These are phyloP conservation scores for Danio jaintianensis DNA, from an alignment of 2,797 vertebrate species.

Conservation along the genomic window DNA sequence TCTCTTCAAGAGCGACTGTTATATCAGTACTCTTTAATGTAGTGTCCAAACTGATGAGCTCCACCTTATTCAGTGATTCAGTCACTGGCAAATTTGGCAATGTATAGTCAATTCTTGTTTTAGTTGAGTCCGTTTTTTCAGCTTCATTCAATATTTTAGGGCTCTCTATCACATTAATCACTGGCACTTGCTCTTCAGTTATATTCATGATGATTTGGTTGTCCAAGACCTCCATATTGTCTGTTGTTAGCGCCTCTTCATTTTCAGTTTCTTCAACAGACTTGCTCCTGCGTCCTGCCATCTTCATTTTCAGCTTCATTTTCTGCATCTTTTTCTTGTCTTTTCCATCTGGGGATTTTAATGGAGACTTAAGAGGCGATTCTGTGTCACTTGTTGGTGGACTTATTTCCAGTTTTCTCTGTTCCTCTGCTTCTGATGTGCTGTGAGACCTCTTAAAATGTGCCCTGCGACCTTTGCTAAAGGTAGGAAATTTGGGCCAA, in stretches of 20 bases:
- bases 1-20: constrained; percentile 65
- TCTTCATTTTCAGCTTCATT: constrained; percentile 79
- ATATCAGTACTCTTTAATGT: constrained; percentile 78
- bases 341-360: constrained; percentile 70
- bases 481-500: constrained; percentile 93
- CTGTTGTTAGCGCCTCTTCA: constrained; percentile 64
- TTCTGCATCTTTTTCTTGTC: constrained; percentile 79
- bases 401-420: constrained; percentile 81
- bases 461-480: constrained; percentile 80
- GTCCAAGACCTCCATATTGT: constrained; percentile 61
- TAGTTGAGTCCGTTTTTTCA: constrained; percentile 59
- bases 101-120: constrained; percentile 66
- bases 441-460: constrained; percentile 91
- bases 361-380: constrained; percentile 79
- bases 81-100: constrained; percentile 60
- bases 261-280: constrained; percentile 75
- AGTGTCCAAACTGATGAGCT: constrained; percentile 75
- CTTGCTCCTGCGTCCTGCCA: constrained; percentile 81
- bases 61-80: constrained; percentile 76
- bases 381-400: constrained; percentile 90
- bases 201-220: constrained; percentile 62
- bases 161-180: constrained; percentile 63
- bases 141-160: constrained; percentile 59
- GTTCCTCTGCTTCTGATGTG: constrained; percentile 92
- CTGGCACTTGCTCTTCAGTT: constrained; percentile 64